These are phyloP conservation scores for Thaumatotibia leucotreta DNA, from an alignment of 1,140 invertebrate species.

Conservation along the genomic window DNA sequence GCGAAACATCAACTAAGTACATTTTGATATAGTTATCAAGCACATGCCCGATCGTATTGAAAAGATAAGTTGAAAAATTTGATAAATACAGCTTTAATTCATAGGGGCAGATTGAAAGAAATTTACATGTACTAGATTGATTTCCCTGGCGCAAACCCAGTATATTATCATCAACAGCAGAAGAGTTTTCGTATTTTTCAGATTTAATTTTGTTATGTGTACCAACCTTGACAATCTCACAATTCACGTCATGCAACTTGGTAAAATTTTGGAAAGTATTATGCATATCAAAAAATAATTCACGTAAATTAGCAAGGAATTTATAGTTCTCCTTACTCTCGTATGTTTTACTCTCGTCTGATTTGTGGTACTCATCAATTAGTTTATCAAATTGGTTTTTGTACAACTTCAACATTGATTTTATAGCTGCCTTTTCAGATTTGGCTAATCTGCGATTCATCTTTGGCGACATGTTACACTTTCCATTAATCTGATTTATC, in stretches of 20 bases:
- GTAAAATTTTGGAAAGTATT: slow-evolving; percentile 28
- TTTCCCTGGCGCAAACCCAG: background rate
- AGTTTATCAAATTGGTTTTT: background rate
- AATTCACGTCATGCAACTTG: slow-evolving; percentile 36
- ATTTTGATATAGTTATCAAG: slow-evolving; percentile 48
- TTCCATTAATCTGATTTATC: slow-evolving; percentile 21
- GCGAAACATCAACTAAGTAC: slow-evolving; percentile 42
- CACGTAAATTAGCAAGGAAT: slow-evolving; percentile 28
- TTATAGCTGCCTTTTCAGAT: slow-evolving; percentile 11
- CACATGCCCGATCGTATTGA: slow-evolving; percentile 38
- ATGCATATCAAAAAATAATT: slow-evolving; percentile 30
- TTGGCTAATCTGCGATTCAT: background rate
- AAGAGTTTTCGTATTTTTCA: background rate
- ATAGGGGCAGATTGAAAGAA: background rate
- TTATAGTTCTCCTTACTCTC: background rate
- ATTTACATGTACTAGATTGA: background rate
- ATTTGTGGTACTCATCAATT: background rate
- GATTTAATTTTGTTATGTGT: background rate
- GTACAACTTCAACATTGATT: slow-evolving; percentile 27
- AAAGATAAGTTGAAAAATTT: slow-evolving; percentile 38
- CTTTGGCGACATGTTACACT: background rate
- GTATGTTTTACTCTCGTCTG: background rate
- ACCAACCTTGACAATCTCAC: slow-evolving; percentile 26
- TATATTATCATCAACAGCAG: background rate
- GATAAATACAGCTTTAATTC: slow-evolving; percentile 44